Evolutionary conservation across 2,797 vertebrate genomes (phyloP).

Genomic region (Glyptemys insculpta): DNA sequence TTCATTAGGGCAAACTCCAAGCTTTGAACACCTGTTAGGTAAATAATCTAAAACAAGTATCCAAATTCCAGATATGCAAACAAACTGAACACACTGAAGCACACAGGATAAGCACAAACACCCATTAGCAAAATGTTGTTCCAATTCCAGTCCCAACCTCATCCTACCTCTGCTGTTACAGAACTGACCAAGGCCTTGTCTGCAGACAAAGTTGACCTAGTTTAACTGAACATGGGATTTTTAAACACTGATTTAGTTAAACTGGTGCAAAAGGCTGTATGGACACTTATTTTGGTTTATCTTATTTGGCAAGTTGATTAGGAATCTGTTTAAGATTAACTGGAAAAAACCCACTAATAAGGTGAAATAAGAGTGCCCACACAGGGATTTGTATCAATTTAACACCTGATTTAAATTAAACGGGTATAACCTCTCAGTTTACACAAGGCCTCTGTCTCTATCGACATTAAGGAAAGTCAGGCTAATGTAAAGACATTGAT

Average conservation of each 20-base stretch:
- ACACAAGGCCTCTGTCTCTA: background rate
- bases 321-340: background rate
- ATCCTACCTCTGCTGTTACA: background rate
- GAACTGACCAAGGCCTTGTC: background rate
- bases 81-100: background rate
- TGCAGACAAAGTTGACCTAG: background rate
- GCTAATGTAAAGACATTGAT: no score
- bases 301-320: background rate
- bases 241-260: background rate
- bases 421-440: background rate
- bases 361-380: background rate
- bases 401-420: background rate
- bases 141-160: background rate
- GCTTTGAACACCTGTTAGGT: background rate
- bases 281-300: background rate
- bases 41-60: conserved; percentile 1
- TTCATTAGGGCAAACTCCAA: background rate
- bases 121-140: background rate
- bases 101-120: background rate
- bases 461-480: background rate
- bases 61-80: background rate
- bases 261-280: background rate
- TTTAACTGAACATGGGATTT: background rate
- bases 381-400: background rate
- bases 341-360: background rate